A percentile compares a stretch with the other conserved stretches of the same genome.
These are phyloP conservation scores for Sebastes trivittatus DNA, from an alignment of 2,797 vertebrate species.

Conservation along the genomic window DNA sequence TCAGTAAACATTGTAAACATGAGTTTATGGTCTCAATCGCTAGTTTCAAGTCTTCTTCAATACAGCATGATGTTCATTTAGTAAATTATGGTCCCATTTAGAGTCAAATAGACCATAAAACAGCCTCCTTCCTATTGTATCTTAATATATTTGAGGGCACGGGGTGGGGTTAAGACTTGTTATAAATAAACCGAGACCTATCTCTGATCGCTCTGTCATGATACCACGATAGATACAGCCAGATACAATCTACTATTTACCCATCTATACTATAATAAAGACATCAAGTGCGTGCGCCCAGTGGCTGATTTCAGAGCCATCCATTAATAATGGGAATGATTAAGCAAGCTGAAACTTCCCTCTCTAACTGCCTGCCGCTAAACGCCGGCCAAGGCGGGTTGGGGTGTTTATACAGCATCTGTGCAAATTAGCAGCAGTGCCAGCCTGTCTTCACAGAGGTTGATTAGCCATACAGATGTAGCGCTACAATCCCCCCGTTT, in stretches of 20 bases:
- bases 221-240: background rate
- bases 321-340: conserved; percentile 55
- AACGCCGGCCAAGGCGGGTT: conserved; percentile 45
- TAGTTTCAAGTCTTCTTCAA: too few relatives aligned
- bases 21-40: too few relatives aligned
- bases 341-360: conserved; percentile 42
- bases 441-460: conserved; percentile 25
- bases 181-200: background rate
- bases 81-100: too few relatives aligned
- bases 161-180: background rate
- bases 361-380: conserved; percentile 39
- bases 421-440: conserved; percentile 54
- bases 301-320: conserved; percentile 33
- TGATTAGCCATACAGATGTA: conserved; percentile 33
- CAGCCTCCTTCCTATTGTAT: background rate
- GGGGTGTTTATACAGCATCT: conserved; percentile 55
- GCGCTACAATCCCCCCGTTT: background rate
- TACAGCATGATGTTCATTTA: too few relatives aligned
- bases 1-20: too few relatives aligned
- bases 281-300: conserved; percentile 5
- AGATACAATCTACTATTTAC: background rate
- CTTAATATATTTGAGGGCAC: background rate
- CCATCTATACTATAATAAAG: conserved; percentile 36
- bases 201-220: background rate
- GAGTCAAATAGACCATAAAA: too few relatives aligned